Conservation (phyloP, 2,797 vertebrate species). For the Hydrocynus forskahlii region DNA sequence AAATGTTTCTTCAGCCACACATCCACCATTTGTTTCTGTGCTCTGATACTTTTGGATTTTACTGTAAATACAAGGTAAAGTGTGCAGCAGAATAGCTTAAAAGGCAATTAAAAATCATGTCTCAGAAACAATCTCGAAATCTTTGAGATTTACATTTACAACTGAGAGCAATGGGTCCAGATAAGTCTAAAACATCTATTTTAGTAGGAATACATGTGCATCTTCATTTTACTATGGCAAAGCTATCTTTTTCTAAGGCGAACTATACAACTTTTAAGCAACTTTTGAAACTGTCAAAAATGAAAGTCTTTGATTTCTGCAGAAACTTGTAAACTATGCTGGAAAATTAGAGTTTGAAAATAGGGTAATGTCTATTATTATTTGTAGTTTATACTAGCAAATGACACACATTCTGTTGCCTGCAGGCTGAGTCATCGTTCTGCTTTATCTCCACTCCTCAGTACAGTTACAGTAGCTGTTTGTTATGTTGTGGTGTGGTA, state of each 20-base stretch:
- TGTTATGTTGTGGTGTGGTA: constrained; percentile 46
- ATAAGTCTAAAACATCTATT: not conserved
- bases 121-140: not conserved
- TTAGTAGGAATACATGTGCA: not conserved
- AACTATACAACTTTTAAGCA: too few relatives aligned
- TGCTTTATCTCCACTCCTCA: constrained; percentile 20
- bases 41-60: not conserved
- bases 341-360: not conserved
- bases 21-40: not conserved
- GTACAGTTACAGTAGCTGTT: constrained; percentile 45
- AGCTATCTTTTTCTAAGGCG: too few relatives aligned
- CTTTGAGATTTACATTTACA: not conserved
- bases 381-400: not conserved
- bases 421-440: constrained; percentile 34
- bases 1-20: not conserved
- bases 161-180: not conserved
- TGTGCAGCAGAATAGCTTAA: not conserved
- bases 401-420: constrained; percentile 9
- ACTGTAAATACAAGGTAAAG: not conserved
- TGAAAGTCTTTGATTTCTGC: not conserved
- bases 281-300: too few relatives aligned
- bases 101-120: not conserved
- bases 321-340: not conserved
- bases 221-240: not conserved
- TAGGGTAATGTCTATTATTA: not conserved